Evolutionary conservation across 2,797 vertebrate genomes (phyloP).

Genomic region (Acipenser transmontanus): DNA sequence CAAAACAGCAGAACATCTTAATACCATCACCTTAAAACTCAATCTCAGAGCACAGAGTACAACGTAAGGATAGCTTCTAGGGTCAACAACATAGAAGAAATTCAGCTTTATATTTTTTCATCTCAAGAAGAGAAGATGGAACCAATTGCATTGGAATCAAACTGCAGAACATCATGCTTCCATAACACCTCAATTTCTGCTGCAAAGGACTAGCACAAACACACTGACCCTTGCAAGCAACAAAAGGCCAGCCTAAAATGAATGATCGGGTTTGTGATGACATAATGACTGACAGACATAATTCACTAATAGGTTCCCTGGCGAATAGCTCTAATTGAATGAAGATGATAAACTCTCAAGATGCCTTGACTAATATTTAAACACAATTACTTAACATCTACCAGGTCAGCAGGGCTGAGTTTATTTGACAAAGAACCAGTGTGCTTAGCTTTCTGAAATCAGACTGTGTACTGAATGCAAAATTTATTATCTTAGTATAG

Average conservation of each 20-base stretch:
- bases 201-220: too few species aligned
- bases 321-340: slow-evolving; percentile 44
- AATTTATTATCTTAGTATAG: slow-evolving; percentile 28
- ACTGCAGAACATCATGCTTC: too few species aligned
- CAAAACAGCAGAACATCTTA: too few species aligned
- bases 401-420: slow-evolving; percentile 29
- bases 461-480: slow-evolving; percentile 22
- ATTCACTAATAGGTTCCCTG: slow-evolving; percentile 32
- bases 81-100: too few species aligned
- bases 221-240: background rate
- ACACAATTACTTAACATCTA: slow-evolving; percentile 39
- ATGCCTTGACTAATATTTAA: slow-evolving; percentile 32
- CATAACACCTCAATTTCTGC: too few species aligned
- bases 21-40: too few species aligned
- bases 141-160: too few species aligned
- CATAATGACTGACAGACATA: slow-evolving; percentile 40
- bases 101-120: too few species aligned
- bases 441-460: slow-evolving; percentile 23
- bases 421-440: slow-evolving; percentile 24
- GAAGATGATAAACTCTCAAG: slow-evolving; percentile 40
- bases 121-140: too few species aligned
- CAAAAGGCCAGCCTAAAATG: background rate
- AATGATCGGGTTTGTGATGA: slow-evolving; percentile 6
- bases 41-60: too few species aligned
- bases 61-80: too few species aligned